A percentile compares a stretch with the other conserved stretches of the same genome.
Evolutionary conservation across 1,140 invertebrate genomes (phyloP).

Genomic region (Ceratoteleas bidentatus): DNA sequence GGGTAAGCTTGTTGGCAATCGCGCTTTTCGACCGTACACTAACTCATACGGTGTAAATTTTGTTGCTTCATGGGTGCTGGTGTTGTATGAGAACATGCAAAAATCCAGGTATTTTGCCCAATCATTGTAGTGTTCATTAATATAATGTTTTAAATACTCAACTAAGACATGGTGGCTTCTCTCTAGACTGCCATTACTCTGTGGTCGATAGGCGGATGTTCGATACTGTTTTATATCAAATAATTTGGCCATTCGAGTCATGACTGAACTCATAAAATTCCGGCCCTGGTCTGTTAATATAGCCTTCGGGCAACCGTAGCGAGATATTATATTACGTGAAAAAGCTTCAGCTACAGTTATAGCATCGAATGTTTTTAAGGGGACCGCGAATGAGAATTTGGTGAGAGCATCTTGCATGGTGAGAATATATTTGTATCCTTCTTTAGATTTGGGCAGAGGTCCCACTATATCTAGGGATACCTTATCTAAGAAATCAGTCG

Average conservation of each 20-base stretch:
- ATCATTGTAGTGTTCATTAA: neutral
- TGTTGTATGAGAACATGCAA: neutral
- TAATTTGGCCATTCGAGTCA: neutral
- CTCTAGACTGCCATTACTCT: slow-evolving; percentile 22
- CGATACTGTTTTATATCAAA: slow-evolving; percentile 1
- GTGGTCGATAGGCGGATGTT: slow-evolving; percentile 10
- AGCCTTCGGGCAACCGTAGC: neutral
- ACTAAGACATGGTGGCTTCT: slow-evolving; percentile 12
- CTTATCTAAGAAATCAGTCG: neutral
- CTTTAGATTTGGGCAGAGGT: neutral
- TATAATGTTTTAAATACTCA: slow-evolving; percentile 4
- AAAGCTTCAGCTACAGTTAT: neutral
- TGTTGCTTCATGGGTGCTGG: too few relatives aligned
- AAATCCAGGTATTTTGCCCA: slow-evolving; percentile 5
- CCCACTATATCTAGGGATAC: slow-evolving; percentile 15
- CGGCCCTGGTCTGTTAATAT: slow-evolving; percentile 4
- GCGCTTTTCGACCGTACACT: too few relatives aligned
- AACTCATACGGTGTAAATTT: too few relatives aligned
- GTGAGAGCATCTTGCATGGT: slow-evolving; percentile 8
- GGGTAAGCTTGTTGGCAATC: too few relatives aligned
- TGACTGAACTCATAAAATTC: neutral
- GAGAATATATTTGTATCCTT: neutral
- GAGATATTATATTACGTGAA: neutral
- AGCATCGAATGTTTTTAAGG: neutral
- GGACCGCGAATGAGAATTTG: neutral